Base-by-base conservation (phyloP, 2,797 vertebrate species). In the Hypotaenidia philippensis region DNA sequence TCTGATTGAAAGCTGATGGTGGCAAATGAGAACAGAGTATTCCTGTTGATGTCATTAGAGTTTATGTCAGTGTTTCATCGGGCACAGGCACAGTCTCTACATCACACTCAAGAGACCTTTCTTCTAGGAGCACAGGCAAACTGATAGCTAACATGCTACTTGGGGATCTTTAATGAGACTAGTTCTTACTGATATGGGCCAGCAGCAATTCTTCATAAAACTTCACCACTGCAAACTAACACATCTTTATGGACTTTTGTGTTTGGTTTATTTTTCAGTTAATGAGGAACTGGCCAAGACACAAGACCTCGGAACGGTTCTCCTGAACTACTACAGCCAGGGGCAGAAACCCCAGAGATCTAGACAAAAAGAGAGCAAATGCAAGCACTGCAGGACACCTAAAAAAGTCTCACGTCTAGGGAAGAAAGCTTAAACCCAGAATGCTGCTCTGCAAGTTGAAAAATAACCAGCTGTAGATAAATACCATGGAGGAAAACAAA, bases 211-310 rank as follows among this genome's bases (percentile, higher is more conserved):
- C 57, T 57, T 50, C 16, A 57, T 40, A 40, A 83, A 93, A 87
- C 10, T 19, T 64, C 31, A 49, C 6, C n/a, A 7, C 2, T 31
- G 17, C 10, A 81, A 90, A 78, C 59, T 17, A 93, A 26, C 5
- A n/a, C 40, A 32, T n/a, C 12, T 57, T 83, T 21, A 83, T 0
- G 4, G 29, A 83, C n/a, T 44, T 72, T 29, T 74, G 12, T 89
- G 12, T 60, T 68, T 78, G 15, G 13, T 92, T 90, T 97, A 68
- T 50, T 86, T 97, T 97, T 81, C 95, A 98, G 98, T 93, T 53
- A 77, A 98, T 10, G 76, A 96, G 72, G 97, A 98, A 92, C 65
- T 68, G 4, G 83, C 72, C 34, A 91, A 20, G 64, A 74, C 29
- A 69, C 19, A 93, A 34, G 60, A 83, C 19, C 9, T 36, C 6